Percentiles rank a stretch among this genome's conserved stretches.
Evolutionary conservation across 2,797 vertebrate species (phyloP).

Genomic region (Pitangus sulphuratus): DNA sequence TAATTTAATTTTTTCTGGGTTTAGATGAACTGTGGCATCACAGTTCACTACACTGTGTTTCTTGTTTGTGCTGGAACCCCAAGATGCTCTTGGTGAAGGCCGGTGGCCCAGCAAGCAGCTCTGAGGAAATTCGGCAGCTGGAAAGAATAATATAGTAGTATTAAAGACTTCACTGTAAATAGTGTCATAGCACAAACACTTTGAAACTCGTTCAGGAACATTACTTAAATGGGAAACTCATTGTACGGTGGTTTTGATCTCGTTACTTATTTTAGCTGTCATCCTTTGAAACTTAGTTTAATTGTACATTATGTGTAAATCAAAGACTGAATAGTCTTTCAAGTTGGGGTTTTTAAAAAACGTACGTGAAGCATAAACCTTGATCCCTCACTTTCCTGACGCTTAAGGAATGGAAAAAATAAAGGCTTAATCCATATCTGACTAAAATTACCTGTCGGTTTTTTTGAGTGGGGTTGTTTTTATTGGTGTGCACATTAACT

Average conservation of each 20-base stretch:
- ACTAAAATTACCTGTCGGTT: neutral
- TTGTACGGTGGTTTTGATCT: neutral
- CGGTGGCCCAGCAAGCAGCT: neutral
- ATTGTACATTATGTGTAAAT: slow-evolving; percentile 9
- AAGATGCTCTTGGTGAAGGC: neutral
- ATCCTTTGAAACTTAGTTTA: neutral
- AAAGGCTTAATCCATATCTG: neutral
- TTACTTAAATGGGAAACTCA: neutral
- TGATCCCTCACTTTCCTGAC: neutral
- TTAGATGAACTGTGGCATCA: neutral
- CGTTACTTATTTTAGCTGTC: neutral
- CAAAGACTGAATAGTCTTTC: neutral
- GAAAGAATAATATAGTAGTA: neutral
- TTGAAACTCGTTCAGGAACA: neutral
- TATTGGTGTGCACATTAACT: neutral
- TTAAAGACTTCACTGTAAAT: neutral
- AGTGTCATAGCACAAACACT: neutral
- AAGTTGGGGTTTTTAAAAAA: neutral
- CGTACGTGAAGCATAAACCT: neutral
- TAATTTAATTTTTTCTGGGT: neutral
- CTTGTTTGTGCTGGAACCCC: neutral
- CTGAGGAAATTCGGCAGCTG: neutral
- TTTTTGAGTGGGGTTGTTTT: neutral
- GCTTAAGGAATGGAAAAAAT: neutral
- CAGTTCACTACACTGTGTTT: neutral